These are phyloP conservation scores for Hypanus sabinus DNA, from an alignment of 2,113 vertebrate species.

Conservation along the genomic window DNA sequence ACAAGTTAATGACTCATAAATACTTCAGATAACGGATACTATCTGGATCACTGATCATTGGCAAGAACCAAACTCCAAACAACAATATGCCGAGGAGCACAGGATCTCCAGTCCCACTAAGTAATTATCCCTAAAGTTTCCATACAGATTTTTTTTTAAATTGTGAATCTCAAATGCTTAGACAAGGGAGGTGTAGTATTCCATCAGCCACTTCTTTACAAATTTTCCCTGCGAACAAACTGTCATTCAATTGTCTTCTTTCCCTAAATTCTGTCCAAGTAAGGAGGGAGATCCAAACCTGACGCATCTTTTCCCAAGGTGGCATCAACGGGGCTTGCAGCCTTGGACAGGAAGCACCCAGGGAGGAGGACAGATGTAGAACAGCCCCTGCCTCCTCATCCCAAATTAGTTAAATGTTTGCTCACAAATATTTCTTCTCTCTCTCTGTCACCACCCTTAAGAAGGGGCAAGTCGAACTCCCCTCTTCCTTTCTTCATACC, in stretches of 20 bases:
- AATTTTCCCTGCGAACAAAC: neutral
- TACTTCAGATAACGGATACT: too few species aligned
- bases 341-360: neutral
- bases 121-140: neutral
- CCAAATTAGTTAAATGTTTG: neutral
- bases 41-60: neutral
- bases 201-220: neutral
- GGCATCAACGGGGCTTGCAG: neutral
- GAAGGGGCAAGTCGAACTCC: too few species aligned
- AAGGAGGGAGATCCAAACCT: neutral
- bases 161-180: neutral
- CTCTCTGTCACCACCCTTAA: too few species aligned
- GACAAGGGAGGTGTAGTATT: too few species aligned
- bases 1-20: too few species aligned
- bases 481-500: too few species aligned
- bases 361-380: neutral
- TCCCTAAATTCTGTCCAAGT: neutral
- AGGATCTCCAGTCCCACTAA: neutral
- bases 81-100: too few species aligned
- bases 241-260: neutral
- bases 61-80: neutral
- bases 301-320: neutral
- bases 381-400: neutral
- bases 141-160: neutral
- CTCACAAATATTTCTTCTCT: neutral